Evolutionary conservation across 2,113 vertebrate species (phyloP).

Genomic region (Pygoscelis adeliae): DNA sequence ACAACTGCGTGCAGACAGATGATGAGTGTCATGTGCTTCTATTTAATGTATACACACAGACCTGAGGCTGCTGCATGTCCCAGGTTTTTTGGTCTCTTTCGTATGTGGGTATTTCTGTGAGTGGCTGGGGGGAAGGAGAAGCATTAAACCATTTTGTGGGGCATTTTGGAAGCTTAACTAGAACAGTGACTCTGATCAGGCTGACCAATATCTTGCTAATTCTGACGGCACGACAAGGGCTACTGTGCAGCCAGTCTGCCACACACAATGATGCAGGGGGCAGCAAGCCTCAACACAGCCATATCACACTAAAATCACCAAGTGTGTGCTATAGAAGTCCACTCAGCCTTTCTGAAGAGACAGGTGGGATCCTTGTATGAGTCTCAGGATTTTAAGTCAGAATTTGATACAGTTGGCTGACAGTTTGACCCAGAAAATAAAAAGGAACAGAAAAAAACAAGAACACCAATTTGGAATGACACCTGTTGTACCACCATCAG

Average conservation of each 20-base stretch:
- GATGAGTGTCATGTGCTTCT: background rate
- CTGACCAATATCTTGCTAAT: background rate
- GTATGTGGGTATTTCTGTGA: background rate
- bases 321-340: background rate
- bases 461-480: accelerated
- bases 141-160: background rate
- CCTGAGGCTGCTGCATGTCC: background rate
- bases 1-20: background rate
- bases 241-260: accelerated
- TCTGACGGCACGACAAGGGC: background rate
- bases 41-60: accelerated
- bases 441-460: background rate
- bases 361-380: background rate
- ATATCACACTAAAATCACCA: background rate
- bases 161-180: background rate
- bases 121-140: accelerated
- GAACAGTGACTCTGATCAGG: background rate
- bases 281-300: accelerated
- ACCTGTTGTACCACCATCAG: background rate
- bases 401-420: background rate
- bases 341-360: background rate
- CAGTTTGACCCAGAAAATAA: background rate
- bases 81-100: background rate
- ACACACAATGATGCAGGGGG: accelerated
- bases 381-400: background rate